Evolutionary conservation across 2,797 vertebrate species (phyloP).

Genomic region (Bothrops alternatus): DNA sequence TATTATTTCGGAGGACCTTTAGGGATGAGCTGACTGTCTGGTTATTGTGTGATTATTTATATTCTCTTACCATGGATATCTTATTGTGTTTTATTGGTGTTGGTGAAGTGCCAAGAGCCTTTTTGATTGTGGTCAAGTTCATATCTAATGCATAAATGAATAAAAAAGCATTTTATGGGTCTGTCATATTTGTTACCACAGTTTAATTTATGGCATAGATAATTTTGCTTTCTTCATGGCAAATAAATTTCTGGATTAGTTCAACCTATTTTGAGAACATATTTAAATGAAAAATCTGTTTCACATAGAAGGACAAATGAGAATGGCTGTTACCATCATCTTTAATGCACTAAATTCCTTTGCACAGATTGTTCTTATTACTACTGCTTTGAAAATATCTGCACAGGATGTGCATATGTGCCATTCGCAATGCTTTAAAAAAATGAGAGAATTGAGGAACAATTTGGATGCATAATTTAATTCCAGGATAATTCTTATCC

Average conservation of each 20-base stretch:
- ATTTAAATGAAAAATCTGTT: slow-evolving; percentile 74
- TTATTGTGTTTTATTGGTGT: not conserved
- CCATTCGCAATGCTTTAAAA: slow-evolving; percentile 38
- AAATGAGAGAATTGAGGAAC: slow-evolving; percentile 27
- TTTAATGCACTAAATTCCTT: slow-evolving; percentile 71
- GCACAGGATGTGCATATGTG: slow-evolving; percentile 53
- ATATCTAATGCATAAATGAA: not conserved
- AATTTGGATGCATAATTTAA: not conserved
- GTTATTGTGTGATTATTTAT: not conserved
- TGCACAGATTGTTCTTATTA: slow-evolving; percentile 75
- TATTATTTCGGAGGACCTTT: not conserved
- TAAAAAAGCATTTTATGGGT: not conserved
- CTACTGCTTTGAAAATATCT: slow-evolving; percentile 50
- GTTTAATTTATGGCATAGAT: slow-evolving; percentile 35
- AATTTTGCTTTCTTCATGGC: slow-evolving; percentile 38
- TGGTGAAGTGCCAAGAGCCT: not conserved
- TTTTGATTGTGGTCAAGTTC: not conserved
- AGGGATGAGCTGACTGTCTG: not conserved
- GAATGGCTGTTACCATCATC: slow-evolving; percentile 68
- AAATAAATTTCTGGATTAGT: slow-evolving; percentile 65
- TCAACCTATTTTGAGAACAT: slow-evolving; percentile 63
- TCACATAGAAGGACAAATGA: slow-evolving; percentile 77
- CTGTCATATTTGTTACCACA: slow-evolving; percentile 16
- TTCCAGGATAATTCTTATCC: not conserved
- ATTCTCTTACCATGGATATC: not conserved